phyloP scores from a whole-genome alignment of 2,888 invertebrate species.

The Podabrus alpinus region DNA sequence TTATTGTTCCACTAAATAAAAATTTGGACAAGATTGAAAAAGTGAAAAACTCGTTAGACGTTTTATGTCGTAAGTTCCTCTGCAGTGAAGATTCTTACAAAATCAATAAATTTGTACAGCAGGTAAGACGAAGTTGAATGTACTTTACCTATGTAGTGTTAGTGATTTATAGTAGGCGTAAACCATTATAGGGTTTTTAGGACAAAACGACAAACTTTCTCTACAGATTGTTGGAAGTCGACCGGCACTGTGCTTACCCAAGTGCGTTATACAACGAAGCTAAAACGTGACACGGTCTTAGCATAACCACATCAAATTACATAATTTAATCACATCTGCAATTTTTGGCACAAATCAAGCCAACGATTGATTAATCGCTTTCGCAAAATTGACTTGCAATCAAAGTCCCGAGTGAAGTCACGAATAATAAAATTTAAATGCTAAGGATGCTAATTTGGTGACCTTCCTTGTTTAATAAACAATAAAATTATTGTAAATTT shows the following conservation, averaged over 20 bases:
- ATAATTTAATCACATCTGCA: constrained; percentile 21
- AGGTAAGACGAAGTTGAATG: background rate
- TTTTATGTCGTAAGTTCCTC: background rate
- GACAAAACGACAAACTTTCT: constrained; percentile 3
- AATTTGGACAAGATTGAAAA: background rate
- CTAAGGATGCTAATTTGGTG: background rate
- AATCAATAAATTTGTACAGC: background rate
- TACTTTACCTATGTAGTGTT: background rate
- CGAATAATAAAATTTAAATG: background rate
- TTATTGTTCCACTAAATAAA: background rate
- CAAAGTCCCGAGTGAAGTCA: background rate
- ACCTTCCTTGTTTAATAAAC: background rate
- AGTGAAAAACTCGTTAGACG: background rate
- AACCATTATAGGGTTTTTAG: constrained; percentile 1
- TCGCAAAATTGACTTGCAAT: background rate
- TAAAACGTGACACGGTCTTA: constrained; percentile 37
- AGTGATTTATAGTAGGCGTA: background rate
- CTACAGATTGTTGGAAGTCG: background rate
- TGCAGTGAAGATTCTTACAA: background rate
- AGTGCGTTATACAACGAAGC: constrained; percentile 33
- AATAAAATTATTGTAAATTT: background rate
- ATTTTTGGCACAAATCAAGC: constrained; percentile 3
- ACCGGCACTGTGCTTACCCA: constrained; percentile 25
- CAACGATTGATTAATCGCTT: background rate
- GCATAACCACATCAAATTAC: constrained; percentile 30